A percentile compares a stretch with the other conserved stretches of the same genome.
phyloP scores from a whole-genome alignment of 2,888 invertebrate genomes.

The Idaea straminata region DNA sequence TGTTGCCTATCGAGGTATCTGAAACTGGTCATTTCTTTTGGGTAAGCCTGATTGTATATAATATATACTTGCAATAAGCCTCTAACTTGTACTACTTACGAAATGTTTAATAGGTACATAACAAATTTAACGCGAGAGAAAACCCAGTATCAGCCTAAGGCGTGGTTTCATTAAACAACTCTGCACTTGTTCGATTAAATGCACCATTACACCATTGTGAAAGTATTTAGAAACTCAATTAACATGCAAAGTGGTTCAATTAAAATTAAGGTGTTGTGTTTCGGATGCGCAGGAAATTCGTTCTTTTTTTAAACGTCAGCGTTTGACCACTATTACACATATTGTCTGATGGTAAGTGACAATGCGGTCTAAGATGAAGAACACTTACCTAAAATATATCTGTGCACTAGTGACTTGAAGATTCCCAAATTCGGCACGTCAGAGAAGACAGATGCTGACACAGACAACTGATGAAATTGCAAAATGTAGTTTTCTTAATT shows the following conservation, averaged over 20 bases:
- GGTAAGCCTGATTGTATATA: no score
- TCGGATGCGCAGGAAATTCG: background rate
- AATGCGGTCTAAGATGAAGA: no score
- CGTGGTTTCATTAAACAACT: conserved; percentile 39
- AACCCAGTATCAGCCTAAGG: conserved; percentile 41
- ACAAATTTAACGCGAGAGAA: conserved; percentile 43
- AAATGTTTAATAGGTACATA: conserved; percentile 13
- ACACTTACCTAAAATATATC: no score
- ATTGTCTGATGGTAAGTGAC: no score
- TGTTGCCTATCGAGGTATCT: no score
- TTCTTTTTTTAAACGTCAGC: background rate
- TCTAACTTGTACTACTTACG: conserved; percentile 3
- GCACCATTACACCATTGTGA: conserved; percentile 42
- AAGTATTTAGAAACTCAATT: conserved; percentile 38
- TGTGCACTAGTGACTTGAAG: no score
- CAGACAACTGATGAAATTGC: no score
- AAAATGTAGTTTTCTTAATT: no score
- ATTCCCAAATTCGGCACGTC: no score
- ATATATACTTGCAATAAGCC: background rate
- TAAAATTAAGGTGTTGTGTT: conserved; percentile 17
- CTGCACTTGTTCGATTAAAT: conserved; percentile 45
- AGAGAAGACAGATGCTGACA: no score
- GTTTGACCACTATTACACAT: background rate
- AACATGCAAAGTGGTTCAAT: conserved; percentile 34
- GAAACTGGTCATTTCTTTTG: no score